Evolutionary conservation across 1,140 invertebrate species (phyloP), one percentile per base, ranked within the genome.

Genomic region (Brachystomella parvula): DNA sequence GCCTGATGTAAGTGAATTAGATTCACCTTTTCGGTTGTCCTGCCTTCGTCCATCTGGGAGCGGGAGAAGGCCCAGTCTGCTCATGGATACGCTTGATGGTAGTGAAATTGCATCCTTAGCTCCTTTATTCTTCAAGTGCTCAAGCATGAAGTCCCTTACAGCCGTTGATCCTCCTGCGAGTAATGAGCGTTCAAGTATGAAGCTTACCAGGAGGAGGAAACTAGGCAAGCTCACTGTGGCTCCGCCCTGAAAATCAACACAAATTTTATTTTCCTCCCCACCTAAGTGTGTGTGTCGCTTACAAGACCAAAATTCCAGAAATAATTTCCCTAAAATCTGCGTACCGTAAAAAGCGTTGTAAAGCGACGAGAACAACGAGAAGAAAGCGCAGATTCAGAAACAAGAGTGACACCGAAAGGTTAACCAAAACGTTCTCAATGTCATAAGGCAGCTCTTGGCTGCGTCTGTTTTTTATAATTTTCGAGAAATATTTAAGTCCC

Each of bases 1-100:
- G 0, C 66, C 65, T 2, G 69, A 67, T 28, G 69, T 71, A 30
- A 19, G 49, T 24, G 39, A 9, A 44, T 44, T 44, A 12, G 49
- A 15, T 19, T 53, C 49, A 53, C 49, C 49, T 53, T 53, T 53
- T 53, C 49, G 12, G 49, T 19, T 53, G 12, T 15, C 12, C 24
- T 53, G 49, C 6, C 12, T 15, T 53, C 24, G 49, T 53, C 12
- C n/a, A n/a, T n/a, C 15, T 53, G 49, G 49, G 12, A 24, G 12
- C 24, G 49, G 49, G 9, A 53, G 21, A 6, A 53, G 49, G 49
- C 49, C 49, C 12, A 53, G 12, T 24, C 49, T 24, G 6, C 21
- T 53, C 15, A 6, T 26, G 24, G 49, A 53, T 17, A n/a, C n/a
- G n/a, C n/a, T 26, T 39, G 35, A 39, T 19, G 35, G 6, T 39